Evolutionary conservation across 2,113 vertebrate genomes (phyloP).

Genomic region (Hypomesus transpacificus): DNA sequence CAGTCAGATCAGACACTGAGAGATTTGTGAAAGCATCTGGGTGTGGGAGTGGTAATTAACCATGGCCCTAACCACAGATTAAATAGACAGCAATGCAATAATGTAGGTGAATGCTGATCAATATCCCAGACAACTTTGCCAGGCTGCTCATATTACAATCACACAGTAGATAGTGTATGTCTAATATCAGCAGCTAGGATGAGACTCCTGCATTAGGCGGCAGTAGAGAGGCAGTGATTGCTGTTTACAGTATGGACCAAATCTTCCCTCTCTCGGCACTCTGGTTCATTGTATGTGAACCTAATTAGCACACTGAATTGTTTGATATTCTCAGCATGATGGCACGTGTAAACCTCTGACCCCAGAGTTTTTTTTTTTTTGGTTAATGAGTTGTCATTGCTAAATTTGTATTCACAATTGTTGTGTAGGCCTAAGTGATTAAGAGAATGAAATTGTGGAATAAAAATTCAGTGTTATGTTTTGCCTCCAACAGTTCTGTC

Average conservation of each 20-base stretch:
- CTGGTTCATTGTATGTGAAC: slow-evolving; percentile 11
- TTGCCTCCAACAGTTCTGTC: background rate
- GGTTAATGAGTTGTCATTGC: slow-evolving; percentile 18
- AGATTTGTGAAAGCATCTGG: slow-evolving; percentile 42
- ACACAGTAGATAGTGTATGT: slow-evolving; percentile 35
- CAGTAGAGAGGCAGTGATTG: slow-evolving; percentile 3
- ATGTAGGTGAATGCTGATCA: slow-evolving; percentile 59
- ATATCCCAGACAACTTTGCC: slow-evolving; percentile 48
- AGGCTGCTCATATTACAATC: slow-evolving; percentile 29
- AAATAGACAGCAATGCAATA: slow-evolving; percentile 60
- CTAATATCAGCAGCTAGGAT: slow-evolving; percentile 32
- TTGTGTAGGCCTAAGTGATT: too few relatives aligned
- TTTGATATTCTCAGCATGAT: slow-evolving; percentile 60
- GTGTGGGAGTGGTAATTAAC: slow-evolving; percentile 55
- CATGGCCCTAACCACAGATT: slow-evolving; percentile 57
- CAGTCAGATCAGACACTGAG: slow-evolving; percentile 52
- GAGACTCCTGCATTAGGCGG: slow-evolving; percentile 17
- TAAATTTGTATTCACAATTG: too few relatives aligned
- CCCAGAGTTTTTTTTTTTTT: slow-evolving; percentile 50
- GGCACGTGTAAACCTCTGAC: slow-evolving; percentile 45
- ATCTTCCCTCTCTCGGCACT: slow-evolving; percentile 8
- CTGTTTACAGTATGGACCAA: slow-evolving; percentile 1
- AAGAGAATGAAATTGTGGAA: too few relatives aligned
- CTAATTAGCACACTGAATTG: slow-evolving; percentile 34
- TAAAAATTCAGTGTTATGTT: background rate